A percentile compares a stretch with the other conserved stretches of the same genome.
Evolutionary conservation across 1,140 invertebrate genomes (phyloP).

Genomic region (Tetramorium simillimum): DNA sequence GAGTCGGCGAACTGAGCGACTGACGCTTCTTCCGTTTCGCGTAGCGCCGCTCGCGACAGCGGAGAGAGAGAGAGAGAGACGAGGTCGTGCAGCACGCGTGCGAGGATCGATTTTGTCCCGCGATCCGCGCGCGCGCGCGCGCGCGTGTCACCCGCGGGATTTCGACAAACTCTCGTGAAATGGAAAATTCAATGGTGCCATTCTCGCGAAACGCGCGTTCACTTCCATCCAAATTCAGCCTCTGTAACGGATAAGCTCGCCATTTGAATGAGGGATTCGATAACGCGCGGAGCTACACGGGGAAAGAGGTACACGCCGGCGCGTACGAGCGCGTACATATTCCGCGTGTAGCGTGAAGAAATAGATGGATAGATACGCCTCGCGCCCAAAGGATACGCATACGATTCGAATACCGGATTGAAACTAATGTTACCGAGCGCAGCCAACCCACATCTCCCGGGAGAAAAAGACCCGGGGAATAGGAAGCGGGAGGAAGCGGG

Average conservation of each 20-base stretch:
- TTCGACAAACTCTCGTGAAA: slow-evolving; percentile 15
- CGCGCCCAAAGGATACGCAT: slow-evolving; percentile 3
- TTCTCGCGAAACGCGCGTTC: background rate
- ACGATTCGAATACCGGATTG: slow-evolving; percentile 72
- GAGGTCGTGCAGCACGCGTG: background rate
- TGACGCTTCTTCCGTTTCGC: background rate
- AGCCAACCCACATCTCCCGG: background rate
- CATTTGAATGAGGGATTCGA: slow-evolving; percentile 61
- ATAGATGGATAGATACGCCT: background rate
- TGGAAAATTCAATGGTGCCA: slow-evolving; percentile 43
- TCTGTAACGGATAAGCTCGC: slow-evolving; percentile 2
- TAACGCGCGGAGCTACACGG: slow-evolving; percentile 24
- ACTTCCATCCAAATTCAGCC: background rate
- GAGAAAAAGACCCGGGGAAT: background rate
- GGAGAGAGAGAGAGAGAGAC: too few species aligned
- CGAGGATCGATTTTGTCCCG: slow-evolving; percentile 9
- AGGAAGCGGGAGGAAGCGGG: slow-evolving; percentile 34
- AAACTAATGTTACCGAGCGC: slow-evolving; percentile 13
- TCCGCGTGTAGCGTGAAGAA: background rate
- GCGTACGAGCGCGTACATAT: background rate
- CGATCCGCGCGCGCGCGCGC: background rate
- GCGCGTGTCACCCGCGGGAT: background rate
- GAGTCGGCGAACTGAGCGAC: background rate
- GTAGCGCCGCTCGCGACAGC: background rate
- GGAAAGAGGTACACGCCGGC: background rate